Evolutionary conservation across 2,888 invertebrate genomes (phyloP).

Genomic region (Papilio elwesi): DNA sequence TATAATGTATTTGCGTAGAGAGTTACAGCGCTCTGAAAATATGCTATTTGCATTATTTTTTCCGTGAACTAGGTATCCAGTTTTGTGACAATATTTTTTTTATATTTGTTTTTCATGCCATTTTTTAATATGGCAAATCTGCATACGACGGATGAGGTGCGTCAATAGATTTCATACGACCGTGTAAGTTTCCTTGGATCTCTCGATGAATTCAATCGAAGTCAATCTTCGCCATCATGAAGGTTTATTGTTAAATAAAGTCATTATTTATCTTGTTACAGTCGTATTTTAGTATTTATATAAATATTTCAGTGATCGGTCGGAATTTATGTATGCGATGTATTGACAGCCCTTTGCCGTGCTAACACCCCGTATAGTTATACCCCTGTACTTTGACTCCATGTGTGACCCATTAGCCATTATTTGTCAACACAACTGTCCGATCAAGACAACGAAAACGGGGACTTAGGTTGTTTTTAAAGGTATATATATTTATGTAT

Average conservation of each 20-base stretch:
- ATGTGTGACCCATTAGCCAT: conserved; percentile 67
- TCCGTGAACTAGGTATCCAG: background rate
- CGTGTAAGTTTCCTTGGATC: conserved; percentile 30
- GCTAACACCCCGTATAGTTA: conserved; percentile 64
- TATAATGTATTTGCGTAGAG: conserved; percentile 4
- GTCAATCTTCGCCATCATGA: conserved; percentile 41
- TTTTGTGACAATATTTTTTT: conserved; percentile 9
- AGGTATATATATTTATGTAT: conserved; percentile 44
- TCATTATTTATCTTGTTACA: conserved; percentile 49
- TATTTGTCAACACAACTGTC: conserved; percentile 69
- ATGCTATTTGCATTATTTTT: conserved; percentile 21
- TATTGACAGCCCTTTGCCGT: conserved; percentile 66
- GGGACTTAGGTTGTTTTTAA: conserved; percentile 78
- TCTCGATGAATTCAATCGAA: conserved; percentile 16
- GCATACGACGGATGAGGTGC: conserved; percentile 52
- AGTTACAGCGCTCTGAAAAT: conserved; percentile 5
- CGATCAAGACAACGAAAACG: conserved; percentile 80
- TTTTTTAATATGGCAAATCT: conserved; percentile 41
- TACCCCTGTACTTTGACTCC: conserved; percentile 67
- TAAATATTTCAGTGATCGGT: conserved; percentile 45
- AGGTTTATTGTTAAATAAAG: conserved; percentile 32
- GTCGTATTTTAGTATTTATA: conserved; percentile 40
- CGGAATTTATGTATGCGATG: conserved; percentile 49
- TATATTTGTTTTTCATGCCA: background rate
- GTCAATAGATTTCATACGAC: conserved; percentile 51